Conservation (phyloP, 2,113 vertebrate genomes). For the Myanophis thanlyinensis region DNA sequence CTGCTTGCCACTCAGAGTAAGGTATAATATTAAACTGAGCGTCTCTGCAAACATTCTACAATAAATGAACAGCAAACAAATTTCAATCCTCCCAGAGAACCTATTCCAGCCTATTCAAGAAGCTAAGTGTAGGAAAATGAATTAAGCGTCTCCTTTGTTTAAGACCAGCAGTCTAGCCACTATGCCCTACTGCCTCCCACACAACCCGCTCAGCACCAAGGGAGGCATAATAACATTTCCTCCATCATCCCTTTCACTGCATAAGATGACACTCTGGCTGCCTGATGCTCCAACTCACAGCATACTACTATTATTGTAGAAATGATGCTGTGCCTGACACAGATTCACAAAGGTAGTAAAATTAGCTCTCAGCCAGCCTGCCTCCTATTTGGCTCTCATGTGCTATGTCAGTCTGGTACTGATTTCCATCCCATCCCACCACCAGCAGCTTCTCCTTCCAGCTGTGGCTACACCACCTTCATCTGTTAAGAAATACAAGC, state of each 20-base stretch:
- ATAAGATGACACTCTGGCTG: not conserved
- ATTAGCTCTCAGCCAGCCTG: not conserved
- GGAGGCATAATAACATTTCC: not conserved
- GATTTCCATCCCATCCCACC: not conserved
- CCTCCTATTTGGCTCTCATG: not conserved
- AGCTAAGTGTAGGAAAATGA: not conserved
- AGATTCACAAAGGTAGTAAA: not conserved
- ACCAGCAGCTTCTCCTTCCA: not conserved
- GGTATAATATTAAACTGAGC: not conserved
- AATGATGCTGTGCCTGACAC: not conserved
- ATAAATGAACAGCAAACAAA: not conserved
- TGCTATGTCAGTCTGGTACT: not conserved
- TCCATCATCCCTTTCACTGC: not conserved
- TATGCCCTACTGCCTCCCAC: not conserved
- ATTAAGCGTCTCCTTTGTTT: not conserved
- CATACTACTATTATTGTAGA: not conserved
- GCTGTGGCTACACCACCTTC: not conserved
- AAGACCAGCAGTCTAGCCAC: not conserved
- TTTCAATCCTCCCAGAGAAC: not conserved
- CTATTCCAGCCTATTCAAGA: not conserved
- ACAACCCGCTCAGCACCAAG: not conserved
- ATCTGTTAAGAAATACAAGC: constrained; percentile 20
- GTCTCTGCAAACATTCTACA: not conserved
- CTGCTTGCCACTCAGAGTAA: not conserved
- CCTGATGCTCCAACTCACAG: not conserved